Percentiles rank a stretch among this genome's conserved stretches.
These are phyloP conservation scores for Siniperca undulata DNA, from an alignment of 2,797 vertebrate species.

Conservation along the genomic window DNA sequence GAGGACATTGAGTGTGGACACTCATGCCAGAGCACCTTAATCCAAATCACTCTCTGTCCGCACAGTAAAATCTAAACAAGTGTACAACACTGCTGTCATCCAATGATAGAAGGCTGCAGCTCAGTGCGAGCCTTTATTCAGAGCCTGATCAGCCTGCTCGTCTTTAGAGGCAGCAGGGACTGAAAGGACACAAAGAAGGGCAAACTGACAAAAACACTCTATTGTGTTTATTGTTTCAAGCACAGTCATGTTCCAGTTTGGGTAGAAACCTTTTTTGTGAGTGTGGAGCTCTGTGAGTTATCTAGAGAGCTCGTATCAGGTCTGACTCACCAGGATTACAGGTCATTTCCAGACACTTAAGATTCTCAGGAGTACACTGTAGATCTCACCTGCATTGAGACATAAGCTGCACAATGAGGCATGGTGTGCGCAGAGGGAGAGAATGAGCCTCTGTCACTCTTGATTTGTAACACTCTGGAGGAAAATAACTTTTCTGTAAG, in stretches of 20 bases:
- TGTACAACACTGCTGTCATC: slow-evolving; percentile 18
- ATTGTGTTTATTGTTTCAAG: slow-evolving; percentile 22
- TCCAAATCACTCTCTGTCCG: slow-evolving; percentile 36
- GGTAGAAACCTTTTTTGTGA: slow-evolving; percentile 3
- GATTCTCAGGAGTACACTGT: slow-evolving; percentile 5
- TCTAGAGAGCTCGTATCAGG: slow-evolving; percentile 9
- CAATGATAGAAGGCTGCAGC: slow-evolving; percentile 15
- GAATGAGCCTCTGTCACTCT: neutral
- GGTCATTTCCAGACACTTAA: slow-evolving; percentile 30
- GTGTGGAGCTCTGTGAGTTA: neutral
- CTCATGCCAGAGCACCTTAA: slow-evolving; percentile 26
- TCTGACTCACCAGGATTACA: slow-evolving; percentile 35
- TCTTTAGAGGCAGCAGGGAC: slow-evolving; percentile 7
- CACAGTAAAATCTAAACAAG: slow-evolving; percentile 24
- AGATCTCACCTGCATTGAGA: slow-evolving; percentile 10
- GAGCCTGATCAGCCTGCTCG: neutral
- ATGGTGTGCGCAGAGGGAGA: neutral
- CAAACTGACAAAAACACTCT: slow-evolving; percentile 17
- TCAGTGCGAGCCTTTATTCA: slow-evolving; percentile 14
- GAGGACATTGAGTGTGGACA: slow-evolving; percentile 35
- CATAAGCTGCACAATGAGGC: slow-evolving; percentile 4
- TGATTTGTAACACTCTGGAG: neutral
- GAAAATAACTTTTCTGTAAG: neutral
- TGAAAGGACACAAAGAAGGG: slow-evolving; percentile 36
- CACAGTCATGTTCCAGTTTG: slow-evolving; percentile 21